A percentile compares a stretch with the other conserved stretches of the same genome.
These are phyloP conservation scores for Diarsia rubi DNA, from an alignment of 2,888 invertebrate genomes.

Conservation along the genomic window DNA sequence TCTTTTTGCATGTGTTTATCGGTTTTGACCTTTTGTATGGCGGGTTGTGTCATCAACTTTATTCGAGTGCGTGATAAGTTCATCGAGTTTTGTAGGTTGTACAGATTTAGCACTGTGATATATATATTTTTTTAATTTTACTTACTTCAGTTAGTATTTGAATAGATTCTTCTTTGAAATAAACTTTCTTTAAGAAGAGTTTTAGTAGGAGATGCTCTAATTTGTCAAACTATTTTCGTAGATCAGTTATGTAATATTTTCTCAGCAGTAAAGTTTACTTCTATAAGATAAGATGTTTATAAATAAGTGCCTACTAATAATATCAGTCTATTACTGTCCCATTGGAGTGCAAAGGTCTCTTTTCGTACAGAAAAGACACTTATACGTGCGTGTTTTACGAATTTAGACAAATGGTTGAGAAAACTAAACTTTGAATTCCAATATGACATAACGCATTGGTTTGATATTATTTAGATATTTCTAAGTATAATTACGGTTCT, in stretches of 20 bases:
- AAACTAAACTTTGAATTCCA: not conserved
- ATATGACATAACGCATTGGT: not conserved
- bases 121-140: too few relatives aligned
- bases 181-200: not conserved
- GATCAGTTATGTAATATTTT: not conserved
- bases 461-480: not conserved
- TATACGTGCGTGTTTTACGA: not conserved
- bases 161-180: not conserved
- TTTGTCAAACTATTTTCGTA: not conserved
- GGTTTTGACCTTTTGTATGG: constrained; percentile 30
- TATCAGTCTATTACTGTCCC: not conserved
- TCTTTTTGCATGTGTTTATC: constrained; percentile 15
- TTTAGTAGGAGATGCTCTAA: not conserved
- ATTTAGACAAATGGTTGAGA: not conserved
- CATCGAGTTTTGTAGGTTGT: not conserved
- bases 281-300: too few relatives aligned
- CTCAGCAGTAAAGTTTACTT: not conserved
- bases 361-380: not conserved
- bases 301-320: not conserved
- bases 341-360: not conserved
- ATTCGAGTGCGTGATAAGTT: constrained; percentile 29
- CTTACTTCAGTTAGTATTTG: fast-evolving
- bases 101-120: not conserved
- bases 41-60: constrained; percentile 22
- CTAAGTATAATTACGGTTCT: not conserved